A percentile compares a stretch with the other conserved stretches of the same genome.
These are phyloP conservation scores for Corythornis cristatus DNA, from an alignment of 2,113 vertebrate genomes.

Conservation along the genomic window DNA sequence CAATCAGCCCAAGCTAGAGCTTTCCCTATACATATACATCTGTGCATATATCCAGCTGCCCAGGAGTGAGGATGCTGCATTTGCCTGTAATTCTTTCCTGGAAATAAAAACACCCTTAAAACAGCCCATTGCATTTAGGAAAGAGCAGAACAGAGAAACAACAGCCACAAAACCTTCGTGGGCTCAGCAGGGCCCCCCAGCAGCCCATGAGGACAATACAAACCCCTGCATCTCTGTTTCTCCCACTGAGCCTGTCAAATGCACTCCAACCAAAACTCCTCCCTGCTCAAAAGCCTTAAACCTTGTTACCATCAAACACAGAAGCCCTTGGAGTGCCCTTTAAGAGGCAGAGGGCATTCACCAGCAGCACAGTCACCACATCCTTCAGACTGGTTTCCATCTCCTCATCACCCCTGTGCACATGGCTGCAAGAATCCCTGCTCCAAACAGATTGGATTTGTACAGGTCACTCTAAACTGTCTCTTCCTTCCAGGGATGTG, in stretches of 20 bases:
- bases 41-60: neutral
- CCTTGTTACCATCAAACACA: neutral
- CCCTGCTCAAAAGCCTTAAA: neutral
- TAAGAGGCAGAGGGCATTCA: neutral
- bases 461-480: neutral
- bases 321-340: accelerated
- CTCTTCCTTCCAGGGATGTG: neutral
- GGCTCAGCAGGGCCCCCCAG: neutral
- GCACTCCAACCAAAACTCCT: neutral
- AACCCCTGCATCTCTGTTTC: neutral
- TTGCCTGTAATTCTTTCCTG: neutral
- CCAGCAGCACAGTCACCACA: neutral
- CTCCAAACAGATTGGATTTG: neutral
- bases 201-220: neutral
- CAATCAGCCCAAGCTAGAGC: neutral
- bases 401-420: neutral
- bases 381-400: neutral
- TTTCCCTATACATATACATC: too few species aligned
- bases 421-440: too few species aligned
- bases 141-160: neutral
- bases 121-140: accelerated
- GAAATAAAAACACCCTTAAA: neutral
- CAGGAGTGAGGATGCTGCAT: neutral
- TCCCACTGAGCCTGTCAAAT: neutral
- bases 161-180: neutral